phyloP scores from a whole-genome alignment of 2,797 vertebrate genomes.

The Enteromius thamalakanensis region DNA sequence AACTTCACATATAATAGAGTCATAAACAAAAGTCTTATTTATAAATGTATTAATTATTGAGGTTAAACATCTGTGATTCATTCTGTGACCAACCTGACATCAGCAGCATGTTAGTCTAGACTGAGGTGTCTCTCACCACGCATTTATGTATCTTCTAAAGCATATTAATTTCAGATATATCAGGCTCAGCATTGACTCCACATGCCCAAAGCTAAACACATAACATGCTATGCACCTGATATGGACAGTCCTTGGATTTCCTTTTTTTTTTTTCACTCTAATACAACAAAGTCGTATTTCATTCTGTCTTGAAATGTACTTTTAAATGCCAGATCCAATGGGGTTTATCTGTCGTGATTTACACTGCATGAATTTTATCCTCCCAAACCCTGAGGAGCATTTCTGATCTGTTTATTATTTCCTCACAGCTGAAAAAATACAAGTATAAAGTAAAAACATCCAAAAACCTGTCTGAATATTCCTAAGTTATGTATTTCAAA shows the following conservation, averaged over 20 bases:
- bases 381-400: conserved; percentile 38
- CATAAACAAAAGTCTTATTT: not conserved
- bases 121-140: not conserved
- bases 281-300: conserved; percentile 3
- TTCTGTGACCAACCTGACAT: not conserved
- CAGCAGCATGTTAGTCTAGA: conserved; percentile 12
- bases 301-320: conserved; percentile 16
- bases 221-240: not conserved
- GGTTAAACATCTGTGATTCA: not conserved
- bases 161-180: not conserved
- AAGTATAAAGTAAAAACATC: conserved; percentile 9
- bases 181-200: not conserved
- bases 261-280: not conserved
- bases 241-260: not conserved
- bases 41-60: not conserved
- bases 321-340: not conserved
- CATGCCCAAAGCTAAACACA: not conserved
- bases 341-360: not conserved
- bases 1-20: no score
- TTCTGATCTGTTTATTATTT: conserved; percentile 42
- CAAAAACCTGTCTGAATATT: not conserved
- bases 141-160: not conserved
- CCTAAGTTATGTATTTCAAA: not conserved
- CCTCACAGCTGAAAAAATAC: conserved; percentile 26
- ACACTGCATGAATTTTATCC: conserved; percentile 7